Conservation (phyloP, 92 coral and sea anemone genomes). For the Zoanthus sansibaricus region DNA sequence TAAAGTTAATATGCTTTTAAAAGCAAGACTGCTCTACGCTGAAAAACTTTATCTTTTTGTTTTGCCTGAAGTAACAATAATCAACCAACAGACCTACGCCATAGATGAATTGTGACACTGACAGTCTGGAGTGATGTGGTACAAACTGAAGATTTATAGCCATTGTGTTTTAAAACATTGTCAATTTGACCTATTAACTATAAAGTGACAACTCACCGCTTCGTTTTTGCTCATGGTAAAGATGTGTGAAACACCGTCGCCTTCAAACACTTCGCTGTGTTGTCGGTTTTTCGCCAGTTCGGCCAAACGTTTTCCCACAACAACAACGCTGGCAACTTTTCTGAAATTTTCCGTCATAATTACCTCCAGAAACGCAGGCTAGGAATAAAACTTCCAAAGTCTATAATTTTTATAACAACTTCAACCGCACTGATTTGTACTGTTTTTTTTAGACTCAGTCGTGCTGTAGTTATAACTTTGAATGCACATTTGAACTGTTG, state of each 20-base stretch:
- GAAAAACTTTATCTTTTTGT: too few species aligned
- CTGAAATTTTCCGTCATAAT: constrained; percentile 39
- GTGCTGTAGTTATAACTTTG: neutral
- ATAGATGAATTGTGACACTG: too few species aligned
- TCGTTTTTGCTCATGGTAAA: constrained; percentile 37
- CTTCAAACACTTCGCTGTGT: constrained; percentile 42
- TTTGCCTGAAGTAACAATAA: too few species aligned
- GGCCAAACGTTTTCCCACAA: constrained; percentile 36
- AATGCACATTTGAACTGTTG: too few species aligned
- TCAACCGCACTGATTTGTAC: neutral
- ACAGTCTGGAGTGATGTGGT: too few species aligned
- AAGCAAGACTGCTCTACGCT: too few species aligned
- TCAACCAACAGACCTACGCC: too few species aligned
- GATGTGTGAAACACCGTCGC: constrained; percentile 34
- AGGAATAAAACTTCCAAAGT: constrained; percentile 7
- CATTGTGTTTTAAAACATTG: neutral
- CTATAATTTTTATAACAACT: neutral
- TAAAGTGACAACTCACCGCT: constrained; percentile 13
- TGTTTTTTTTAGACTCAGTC: neutral
- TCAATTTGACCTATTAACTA: neutral
- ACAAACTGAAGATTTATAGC: neutral
- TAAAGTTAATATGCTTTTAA: too few species aligned
- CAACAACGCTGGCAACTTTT: constrained; percentile 36
- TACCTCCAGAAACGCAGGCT: neutral
- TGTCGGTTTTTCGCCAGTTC: constrained; percentile 30